Base-by-base conservation (phyloP, 2,113 vertebrate species). In the Urocolius indicus region DNA sequence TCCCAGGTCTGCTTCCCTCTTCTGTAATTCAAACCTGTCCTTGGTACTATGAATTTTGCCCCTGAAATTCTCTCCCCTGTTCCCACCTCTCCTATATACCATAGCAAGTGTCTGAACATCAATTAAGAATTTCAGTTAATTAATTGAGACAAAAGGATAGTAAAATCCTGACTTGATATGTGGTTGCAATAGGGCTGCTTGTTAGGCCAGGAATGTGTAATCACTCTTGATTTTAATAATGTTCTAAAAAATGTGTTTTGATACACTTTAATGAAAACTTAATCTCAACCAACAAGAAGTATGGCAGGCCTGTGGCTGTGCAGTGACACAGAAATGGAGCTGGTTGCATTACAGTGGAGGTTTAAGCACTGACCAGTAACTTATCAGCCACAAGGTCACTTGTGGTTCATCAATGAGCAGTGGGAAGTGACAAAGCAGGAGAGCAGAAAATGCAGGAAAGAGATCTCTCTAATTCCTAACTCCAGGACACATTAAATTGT, bases 51-150 rank as follows among this genome's bases (percentile, higher is more conserved):
- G 7, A 71, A 41, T 58, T 34, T 71, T 72, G 15, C 29, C 24
- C 20, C 45, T 32, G 46, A 80, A 49, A 29, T 34, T 48, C 45
- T 83, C 11, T 59, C 17, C 29, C 7, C 18, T 34, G 12, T 5
- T 29, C 26, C 7, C 14, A 27, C 16, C 3, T 14, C 17, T 76
- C 27, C 15, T 34, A 45, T 27, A 29, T 26, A 65, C 13, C 27
- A 32, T 3, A 8, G 14, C 1, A 1, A 27, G 38, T 29, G 6
- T 62, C 48, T 57, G 22, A 57, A 72, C 0, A 0, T 14, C 38
- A 72, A 14, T 23, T 65, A 51, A 52, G 76, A 41, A 22, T 13
- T 48, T n/a, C 29, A 16, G 8, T 82, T 67, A 29, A 76, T 5
- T 71, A 36, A 52, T 11, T 32, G 30, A 12, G 52, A 13, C 14